Evolutionary conservation across 2,113 vertebrate species (phyloP).

Genomic region (Bos javanicus): DNA sequence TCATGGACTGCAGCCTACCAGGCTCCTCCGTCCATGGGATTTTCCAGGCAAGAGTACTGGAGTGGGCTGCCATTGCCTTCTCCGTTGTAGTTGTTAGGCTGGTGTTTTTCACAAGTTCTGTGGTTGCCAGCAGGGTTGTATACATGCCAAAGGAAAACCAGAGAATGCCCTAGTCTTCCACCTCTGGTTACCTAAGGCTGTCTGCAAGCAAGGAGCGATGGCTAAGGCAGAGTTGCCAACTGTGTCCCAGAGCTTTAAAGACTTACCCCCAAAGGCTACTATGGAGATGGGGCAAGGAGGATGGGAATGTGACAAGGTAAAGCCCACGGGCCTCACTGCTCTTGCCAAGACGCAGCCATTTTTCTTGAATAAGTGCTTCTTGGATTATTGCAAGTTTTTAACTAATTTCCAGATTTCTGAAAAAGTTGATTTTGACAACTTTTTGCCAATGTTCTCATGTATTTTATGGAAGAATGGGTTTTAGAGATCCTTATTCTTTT

Average conservation of each 20-base stretch:
- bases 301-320: too few relatives aligned
- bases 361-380: neutral
- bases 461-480: neutral
- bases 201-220: neutral
- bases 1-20: too few relatives aligned
- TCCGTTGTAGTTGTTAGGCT: neutral
- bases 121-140: neutral
- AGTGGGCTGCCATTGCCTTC: too few relatives aligned
- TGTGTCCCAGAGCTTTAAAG: neutral
- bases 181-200: neutral
- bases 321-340: neutral
- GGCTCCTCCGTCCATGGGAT: too few relatives aligned
- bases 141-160: neutral
- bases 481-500: neutral
- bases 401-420: neutral
- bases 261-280: neutral
- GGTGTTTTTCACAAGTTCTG: neutral
- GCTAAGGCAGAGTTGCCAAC: neutral
- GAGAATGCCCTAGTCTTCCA: neutral
- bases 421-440: neutral
- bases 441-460: neutral
- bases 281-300: neutral
- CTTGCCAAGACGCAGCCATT: neutral
- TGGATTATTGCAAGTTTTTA: neutral
- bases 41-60: too few relatives aligned